A percentile compares a stretch with the other conserved stretches of the same genome.
phyloP scores from a whole-genome alignment of 2,113 vertebrate genomes.

The Chlamydotis undulata region DNA sequence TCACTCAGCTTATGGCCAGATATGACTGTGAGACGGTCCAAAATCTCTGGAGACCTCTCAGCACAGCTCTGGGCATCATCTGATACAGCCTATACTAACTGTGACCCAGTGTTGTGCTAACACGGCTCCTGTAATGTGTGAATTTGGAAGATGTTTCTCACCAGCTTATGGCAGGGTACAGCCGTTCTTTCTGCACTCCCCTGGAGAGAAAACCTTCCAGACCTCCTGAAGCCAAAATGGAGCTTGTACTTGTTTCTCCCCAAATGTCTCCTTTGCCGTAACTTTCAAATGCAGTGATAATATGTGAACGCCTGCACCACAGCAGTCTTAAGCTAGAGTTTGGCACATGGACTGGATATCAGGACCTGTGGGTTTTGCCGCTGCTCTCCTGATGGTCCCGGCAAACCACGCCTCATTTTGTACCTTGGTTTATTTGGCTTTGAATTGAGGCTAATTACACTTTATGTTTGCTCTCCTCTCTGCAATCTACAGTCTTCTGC shows the following conservation, averaged over 20 bases:
- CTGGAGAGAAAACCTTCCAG: background rate
- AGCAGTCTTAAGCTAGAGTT: rapidly evolving
- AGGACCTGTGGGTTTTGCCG: background rate
- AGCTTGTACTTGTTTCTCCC: background rate
- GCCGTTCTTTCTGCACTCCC: background rate
- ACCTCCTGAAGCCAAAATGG: background rate
- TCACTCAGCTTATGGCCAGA: background rate
- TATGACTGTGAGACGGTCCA: background rate
- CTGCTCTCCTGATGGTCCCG: background rate
- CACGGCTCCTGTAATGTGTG: rapidly evolving
- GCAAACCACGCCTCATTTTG: background rate
- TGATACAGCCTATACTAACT: background rate
- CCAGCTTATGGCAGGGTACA: background rate
- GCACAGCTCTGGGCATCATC: background rate
- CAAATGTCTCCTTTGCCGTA: background rate
- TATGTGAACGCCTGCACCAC: rapidly evolving
- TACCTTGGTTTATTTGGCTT: background rate
- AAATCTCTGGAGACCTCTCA: background rate
- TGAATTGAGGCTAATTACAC: background rate
- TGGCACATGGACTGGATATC: background rate
- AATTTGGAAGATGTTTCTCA: background rate
- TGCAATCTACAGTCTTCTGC: background rate
- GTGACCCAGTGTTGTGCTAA: no score
- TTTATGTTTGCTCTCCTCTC: background rate
- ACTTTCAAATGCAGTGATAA: background rate